Evolutionary conservation across 2,888 invertebrate species (phyloP).

Genomic region (Leptinotarsa rubiginosa): DNA sequence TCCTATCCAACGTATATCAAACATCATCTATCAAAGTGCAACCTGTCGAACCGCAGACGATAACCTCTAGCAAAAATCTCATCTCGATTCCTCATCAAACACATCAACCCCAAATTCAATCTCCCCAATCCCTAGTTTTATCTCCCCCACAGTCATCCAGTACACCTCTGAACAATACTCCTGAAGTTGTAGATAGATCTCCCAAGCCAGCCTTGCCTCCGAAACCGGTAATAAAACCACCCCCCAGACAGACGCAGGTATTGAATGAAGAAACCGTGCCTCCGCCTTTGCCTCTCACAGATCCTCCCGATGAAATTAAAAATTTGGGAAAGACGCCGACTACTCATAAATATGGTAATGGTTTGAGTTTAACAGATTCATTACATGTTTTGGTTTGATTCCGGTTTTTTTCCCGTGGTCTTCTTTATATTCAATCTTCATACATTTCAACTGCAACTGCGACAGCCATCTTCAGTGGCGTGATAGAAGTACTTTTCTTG

Average conservation of each 20-base stretch:
- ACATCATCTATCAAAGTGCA: slow-evolving; percentile 85
- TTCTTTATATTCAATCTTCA: too few relatives aligned
- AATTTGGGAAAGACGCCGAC: slow-evolving; percentile 12
- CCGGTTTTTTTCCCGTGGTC: too few relatives aligned
- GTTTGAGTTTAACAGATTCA: neutral
- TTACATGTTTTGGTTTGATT: too few relatives aligned
- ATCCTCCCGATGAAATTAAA: slow-evolving; percentile 60
- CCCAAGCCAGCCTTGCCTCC: slow-evolving; percentile 85
- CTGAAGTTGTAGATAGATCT: slow-evolving; percentile 66
- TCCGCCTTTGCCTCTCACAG: slow-evolving; percentile 66
- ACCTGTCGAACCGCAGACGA: slow-evolving; percentile 82
- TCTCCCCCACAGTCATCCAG: slow-evolving; percentile 75
- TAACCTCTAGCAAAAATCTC: slow-evolving; percentile 66
- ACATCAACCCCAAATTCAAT: slow-evolving; percentile 49
- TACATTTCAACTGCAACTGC: too few relatives aligned
- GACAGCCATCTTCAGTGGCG: too few relatives aligned
- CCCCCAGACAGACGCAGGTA: slow-evolving; percentile 68
- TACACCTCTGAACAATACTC: slow-evolving; percentile 68
- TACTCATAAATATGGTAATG: slow-evolving; percentile 23
- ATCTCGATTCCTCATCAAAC: slow-evolving; percentile 43
- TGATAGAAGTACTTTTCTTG: too few relatives aligned
- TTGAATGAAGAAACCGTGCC: slow-evolving; percentile 59
- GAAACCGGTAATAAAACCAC: slow-evolving; percentile 80
- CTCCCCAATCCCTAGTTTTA: slow-evolving; percentile 58
- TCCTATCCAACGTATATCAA: slow-evolving; percentile 82